phyloP scores from a whole-genome alignment of 2,113 vertebrate genomes.

The Myiozetetes cayanensis region DNA sequence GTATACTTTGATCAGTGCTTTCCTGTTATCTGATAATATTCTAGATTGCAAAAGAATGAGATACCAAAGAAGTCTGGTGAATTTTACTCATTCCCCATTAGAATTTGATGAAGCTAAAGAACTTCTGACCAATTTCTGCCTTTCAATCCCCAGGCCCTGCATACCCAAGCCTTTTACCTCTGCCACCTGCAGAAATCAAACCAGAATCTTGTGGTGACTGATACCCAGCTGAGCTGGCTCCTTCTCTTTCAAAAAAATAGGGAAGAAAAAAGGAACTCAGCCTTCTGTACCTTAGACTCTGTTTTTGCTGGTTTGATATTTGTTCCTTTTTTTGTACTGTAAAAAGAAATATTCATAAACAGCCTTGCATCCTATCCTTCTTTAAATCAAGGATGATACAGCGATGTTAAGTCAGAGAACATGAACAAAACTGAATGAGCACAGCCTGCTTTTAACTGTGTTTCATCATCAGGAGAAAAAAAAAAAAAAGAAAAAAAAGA shows the following conservation, averaged over 20 bases:
- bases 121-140: conserved; percentile 16
- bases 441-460: background rate
- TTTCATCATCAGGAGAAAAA: background rate
- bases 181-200: conserved; percentile 42
- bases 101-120: background rate
- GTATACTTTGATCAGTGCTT: background rate
- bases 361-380: background rate
- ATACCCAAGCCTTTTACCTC: background rate
- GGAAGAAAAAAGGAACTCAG: conserved; percentile 2
- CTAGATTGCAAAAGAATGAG: background rate
- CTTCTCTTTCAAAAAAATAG: conserved; percentile 10
- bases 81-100: background rate
- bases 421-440: background rate
- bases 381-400: conserved; percentile 11
- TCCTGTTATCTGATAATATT: background rate
- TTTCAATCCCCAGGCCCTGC: background rate
- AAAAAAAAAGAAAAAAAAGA: background rate
- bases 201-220: background rate
- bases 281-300: background rate
- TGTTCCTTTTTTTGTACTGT: background rate
- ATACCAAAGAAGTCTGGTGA: background rate
- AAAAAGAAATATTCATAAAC: conserved; percentile 35
- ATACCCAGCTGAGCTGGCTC: background rate
- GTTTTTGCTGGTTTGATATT: conserved; percentile 10
- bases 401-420: background rate